Base-by-base conservation (phyloP, 2,888 invertebrate species). In the Terebella lapidaria region DNA sequence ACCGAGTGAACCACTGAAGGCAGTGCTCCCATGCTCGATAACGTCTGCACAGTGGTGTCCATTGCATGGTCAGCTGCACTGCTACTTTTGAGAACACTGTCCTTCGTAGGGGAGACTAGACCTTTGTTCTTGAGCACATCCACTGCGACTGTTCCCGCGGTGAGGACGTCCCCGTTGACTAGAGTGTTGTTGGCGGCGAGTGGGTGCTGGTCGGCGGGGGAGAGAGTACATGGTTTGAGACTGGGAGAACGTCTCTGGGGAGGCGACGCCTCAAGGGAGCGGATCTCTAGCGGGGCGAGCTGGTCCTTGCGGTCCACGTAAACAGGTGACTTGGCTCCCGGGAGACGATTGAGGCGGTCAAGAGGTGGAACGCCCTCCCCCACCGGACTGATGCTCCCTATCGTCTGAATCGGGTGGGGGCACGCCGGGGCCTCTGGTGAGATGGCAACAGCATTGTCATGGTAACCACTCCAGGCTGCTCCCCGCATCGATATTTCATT, bases 191-290 rank as follows among this genome's bases (percentile, higher is more conserved):
- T 27, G 26, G 10, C 53, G 22, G 18, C 10, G 5, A 22, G 10
- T 10, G 22, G 22, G 52, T 29, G 42, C 25, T 70, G 70, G n/a
- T 71, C 69, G 3, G 72, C 71, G 20, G 72, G 72, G 10, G 72
- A 72, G 53, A 71, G 61, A 3, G 61, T 53, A 26, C 56, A 45
- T 26, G 57, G 54, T 52, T 64, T 64, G 20, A 62, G 55, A 45
- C 62, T 62, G 24, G 64, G 57, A n/a, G 64, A 57, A 1, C 64
- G 29, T 45, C 65, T 45, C 30, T 62, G 62, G 3, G 62, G 62
- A 5, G 62, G 62, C 2, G 62, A 62, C 15, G 53, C 59, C n/a
- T 62, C 62, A 22, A 62, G 35, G 18, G 62, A 57, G n/a, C 54
- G 25, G 18, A 59, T 62, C 52, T 62, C 62, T 20, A 59, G 51